Base-by-base conservation (phyloP, 2,113 vertebrate genomes). In the Mus spicilegus region DNA sequence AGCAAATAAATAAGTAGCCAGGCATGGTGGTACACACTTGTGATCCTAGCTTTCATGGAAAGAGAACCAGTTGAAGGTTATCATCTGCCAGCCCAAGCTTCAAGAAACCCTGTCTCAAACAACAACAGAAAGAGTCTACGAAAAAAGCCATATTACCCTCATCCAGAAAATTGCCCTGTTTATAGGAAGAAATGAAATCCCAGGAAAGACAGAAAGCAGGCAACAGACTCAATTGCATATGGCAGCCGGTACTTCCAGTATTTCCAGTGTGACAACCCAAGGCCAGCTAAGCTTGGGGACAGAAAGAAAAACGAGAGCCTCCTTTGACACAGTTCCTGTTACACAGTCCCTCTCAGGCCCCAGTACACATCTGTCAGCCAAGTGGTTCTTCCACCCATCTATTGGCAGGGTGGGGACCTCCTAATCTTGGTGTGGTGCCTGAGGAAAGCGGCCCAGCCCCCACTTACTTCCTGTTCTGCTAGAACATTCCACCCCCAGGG, bases 401-500 rank as follows among this genome's bases (percentile, higher is more conserved):
- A 10, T 16, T 39, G 88, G 86, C 87, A 0, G 30, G 86, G 75
- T 39, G 42, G 67, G 78, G 86, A 58, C 77, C 46, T 63, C 88
- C 85, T 70, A 63, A 17, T 73, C 77, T 63, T 0, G 2, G 77
- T 67, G 81, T 0, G 1, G 46, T 58, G 81, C 63, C 51, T 95
- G 58, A 70, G 77, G 46, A n/a, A 36, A 30, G 0, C 11, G 26
- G 75, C 87, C 76, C 77, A 9, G 81, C 91, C 67, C 75, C 85
- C 30, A 30, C 90, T 84, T 46, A 30, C 89, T 85, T 94, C 96
- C 93, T 96, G 95, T 75, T 61, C 93, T 46, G 16, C 33, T 13
- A 58, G 65, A 89, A 88, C 94, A 96, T 51, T 26, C 19, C 33
- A 72, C 86, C 91, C 70, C 9, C 69, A 73, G 54, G 36, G 67